phyloP scores from a whole-genome alignment of 2,113 vertebrate species.

The Gavialis gangeticus region DNA sequence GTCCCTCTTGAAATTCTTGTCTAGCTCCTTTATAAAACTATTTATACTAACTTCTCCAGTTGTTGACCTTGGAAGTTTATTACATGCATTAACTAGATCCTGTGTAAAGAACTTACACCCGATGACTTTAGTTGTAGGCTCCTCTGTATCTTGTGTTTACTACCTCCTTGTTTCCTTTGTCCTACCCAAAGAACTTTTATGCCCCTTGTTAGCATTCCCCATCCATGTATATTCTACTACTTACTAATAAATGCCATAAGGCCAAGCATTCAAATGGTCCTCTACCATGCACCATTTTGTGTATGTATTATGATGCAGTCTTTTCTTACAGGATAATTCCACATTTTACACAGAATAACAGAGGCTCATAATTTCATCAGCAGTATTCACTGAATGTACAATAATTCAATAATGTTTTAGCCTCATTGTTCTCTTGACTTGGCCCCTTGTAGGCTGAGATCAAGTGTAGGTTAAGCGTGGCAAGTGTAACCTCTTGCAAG shows the following conservation, averaged over 20 bases:
- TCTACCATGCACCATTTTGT: not conserved
- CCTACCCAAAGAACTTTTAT: not conserved
- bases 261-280: not conserved
- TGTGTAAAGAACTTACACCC: slow-evolving; percentile 13
- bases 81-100: slow-evolving; percentile 7
- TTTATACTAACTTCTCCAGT: slow-evolving; percentile 40
- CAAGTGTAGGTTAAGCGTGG: too few species aligned
- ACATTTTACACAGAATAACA: not conserved
- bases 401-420: not conserved
- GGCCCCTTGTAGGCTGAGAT: too few species aligned
- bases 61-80: slow-evolving; percentile 55
- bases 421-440: not conserved
- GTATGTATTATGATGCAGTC: not conserved
- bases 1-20: slow-evolving; percentile 18
- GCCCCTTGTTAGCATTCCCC: not conserved
- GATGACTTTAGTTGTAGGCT: slow-evolving; percentile 8
- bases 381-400: not conserved
- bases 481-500: too few species aligned
- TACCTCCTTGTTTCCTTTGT: slow-evolving; percentile 21
- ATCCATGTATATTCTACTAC: not conserved
- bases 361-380: not conserved
- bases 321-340: not conserved
- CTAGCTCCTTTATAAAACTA: slow-evolving; percentile 13
- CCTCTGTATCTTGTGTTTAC: not conserved
- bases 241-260: not conserved